Evolutionary conservation across 2,113 vertebrate species (phyloP).

Genomic region (Serinus canaria): DNA sequence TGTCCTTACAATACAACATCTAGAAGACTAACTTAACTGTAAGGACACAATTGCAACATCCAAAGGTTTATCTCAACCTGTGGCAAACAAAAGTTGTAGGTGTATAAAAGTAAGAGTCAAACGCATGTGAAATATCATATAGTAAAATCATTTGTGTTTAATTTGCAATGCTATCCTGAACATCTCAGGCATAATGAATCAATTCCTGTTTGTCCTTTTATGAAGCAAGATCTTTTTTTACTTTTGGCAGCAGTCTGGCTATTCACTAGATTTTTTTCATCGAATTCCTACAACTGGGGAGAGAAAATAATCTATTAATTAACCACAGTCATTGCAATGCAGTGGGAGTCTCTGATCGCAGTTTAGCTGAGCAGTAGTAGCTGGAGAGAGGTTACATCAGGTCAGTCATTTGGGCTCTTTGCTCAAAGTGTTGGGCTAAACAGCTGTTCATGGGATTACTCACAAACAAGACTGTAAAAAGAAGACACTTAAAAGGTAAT

Average conservation of each 20-base stretch:
- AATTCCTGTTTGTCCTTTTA: background rate
- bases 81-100: background rate
- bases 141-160: background rate
- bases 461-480: conserved; percentile 30
- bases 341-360: background rate
- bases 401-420: background rate
- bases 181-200: background rate
- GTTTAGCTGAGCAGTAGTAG: background rate
- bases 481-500: conserved; percentile 20
- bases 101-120: background rate
- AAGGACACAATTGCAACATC: background rate
- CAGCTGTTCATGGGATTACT: background rate
- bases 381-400: background rate
- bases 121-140: accelerated
- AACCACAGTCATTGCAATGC: background rate
- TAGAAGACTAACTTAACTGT: background rate
- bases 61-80: background rate
- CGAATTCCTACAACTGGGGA: background rate
- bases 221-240: background rate
- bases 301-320: background rate
- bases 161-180: background rate
- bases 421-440: background rate
- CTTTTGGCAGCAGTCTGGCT: background rate
- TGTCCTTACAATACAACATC: background rate
- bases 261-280: background rate